Evolutionary conservation across 1,140 invertebrate genomes (phyloP).

Genomic region (Charaxes varanes): DNA sequence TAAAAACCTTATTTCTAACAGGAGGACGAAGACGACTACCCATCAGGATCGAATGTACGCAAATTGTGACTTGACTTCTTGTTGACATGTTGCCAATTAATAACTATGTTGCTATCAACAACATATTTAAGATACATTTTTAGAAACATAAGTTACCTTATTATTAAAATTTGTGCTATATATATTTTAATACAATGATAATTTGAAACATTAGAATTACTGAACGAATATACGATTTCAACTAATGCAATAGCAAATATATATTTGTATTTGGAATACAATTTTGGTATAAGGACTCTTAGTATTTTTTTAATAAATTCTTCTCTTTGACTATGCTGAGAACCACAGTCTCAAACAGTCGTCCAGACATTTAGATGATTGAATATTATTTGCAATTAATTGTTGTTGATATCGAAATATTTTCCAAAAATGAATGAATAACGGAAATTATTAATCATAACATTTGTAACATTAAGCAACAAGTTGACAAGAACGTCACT

Average conservation of each 20-base stretch:
- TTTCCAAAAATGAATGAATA: too few species aligned
- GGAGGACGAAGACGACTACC: conserved; percentile 38
- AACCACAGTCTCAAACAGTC: too few species aligned
- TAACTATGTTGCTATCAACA: neutral
- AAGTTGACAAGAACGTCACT: conserved; percentile 4
- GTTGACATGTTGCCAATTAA: conserved; percentile 28
- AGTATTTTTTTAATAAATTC: too few species aligned
- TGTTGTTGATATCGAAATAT: too few species aligned
- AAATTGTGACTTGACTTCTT: conserved; percentile 29
- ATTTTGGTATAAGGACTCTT: too few species aligned
- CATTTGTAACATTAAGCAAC: conserved; percentile 3
- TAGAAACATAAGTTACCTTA: neutral
- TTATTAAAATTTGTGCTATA: neutral
- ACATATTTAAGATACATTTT: neutral
- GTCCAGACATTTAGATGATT: too few species aligned
- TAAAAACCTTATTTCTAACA: conserved; percentile 45
- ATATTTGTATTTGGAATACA: too few species aligned
- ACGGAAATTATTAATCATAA: too few species aligned
- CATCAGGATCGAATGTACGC: conserved; percentile 35
- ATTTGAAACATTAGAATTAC: neutral
- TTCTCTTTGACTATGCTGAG: too few species aligned
- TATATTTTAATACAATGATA: neutral
- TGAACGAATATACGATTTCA: too few species aligned
- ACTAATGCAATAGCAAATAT: too few species aligned
- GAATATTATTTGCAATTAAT: too few species aligned